phyloP scores from a whole-genome alignment of 2,797 vertebrate species.

The Bovichtus diacanthus region DNA sequence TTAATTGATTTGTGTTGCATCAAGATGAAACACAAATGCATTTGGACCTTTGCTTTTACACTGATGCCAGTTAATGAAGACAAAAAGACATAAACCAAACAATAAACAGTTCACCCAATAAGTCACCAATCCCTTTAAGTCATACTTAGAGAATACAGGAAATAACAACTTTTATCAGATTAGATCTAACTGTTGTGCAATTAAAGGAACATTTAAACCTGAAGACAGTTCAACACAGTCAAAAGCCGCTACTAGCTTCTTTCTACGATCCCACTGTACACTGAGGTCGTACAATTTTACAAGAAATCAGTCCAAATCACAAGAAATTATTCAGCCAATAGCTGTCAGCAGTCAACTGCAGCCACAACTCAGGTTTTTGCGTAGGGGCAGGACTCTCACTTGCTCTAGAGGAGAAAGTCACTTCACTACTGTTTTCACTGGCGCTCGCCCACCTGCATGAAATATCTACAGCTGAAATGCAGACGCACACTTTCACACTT shows the following conservation, averaged over 20 bases:
- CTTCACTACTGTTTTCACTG: constrained; percentile 9
- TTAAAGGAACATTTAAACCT: constrained; percentile 3
- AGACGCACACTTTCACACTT: too few species aligned
- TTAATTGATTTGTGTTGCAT: too few species aligned
- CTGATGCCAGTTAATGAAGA: background rate
- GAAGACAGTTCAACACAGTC: background rate
- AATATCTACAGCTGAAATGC: background rate
- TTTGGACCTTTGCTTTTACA: background rate
- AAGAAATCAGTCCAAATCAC: constrained; percentile 18
- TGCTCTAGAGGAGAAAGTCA: constrained; percentile 12
- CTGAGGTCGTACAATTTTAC: background rate
- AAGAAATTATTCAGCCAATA: background rate
- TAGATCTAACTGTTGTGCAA: background rate
- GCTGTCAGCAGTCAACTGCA: background rate
- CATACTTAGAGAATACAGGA: constrained; percentile 6
- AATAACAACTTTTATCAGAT: constrained; percentile 24
- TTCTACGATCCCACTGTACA: background rate
- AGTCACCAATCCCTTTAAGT: background rate
- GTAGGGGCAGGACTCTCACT: constrained; percentile 5
- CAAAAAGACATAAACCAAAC: background rate
- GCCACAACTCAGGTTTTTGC: constrained; percentile 2
- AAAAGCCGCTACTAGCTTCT: background rate
- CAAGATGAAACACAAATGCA: too few species aligned
- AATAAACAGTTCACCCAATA: background rate
- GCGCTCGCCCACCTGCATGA: background rate